A percentile compares a stretch with the other conserved stretches of the same genome.
Conservation (phyloP, 2,888 invertebrate genomes). For the Andrena fulva region DNA sequence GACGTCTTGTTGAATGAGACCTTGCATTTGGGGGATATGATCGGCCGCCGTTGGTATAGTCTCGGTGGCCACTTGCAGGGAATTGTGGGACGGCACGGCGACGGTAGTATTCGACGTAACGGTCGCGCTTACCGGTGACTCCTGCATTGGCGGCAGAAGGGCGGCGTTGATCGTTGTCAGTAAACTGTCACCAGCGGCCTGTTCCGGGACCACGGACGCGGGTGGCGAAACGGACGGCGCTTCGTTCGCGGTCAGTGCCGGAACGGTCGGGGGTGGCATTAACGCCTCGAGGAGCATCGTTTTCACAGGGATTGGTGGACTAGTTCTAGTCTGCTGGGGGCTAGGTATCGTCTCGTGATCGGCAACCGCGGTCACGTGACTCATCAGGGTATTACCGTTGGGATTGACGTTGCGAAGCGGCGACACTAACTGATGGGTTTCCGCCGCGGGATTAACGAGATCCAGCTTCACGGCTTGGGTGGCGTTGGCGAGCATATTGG, state of each 20-base stretch:
- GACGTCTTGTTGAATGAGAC: constrained; percentile 78
- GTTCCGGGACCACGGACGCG: constrained; percentile 70
- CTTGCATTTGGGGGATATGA: constrained; percentile 79
- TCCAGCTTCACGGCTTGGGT: constrained; percentile 70
- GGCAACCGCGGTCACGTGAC: constrained; percentile 83
- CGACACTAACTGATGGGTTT: constrained; percentile 85
- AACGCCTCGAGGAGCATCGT: constrained; percentile 91
- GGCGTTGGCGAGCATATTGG: constrained; percentile 58
- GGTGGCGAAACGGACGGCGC: constrained; percentile 58
- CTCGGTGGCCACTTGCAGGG: constrained; percentile 74
- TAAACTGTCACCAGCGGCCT: constrained; percentile 74
- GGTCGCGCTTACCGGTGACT: constrained; percentile 76
- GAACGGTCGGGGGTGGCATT: constrained; percentile 70
- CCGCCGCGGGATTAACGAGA: constrained; percentile 87
- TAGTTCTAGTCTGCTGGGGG: constrained; percentile 85
- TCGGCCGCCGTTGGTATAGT: constrained; percentile 68
- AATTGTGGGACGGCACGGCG: constrained; percentile 73
- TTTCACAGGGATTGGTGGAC: constrained; percentile 89
- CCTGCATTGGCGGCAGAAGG: constrained; percentile 79
- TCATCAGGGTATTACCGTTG: constrained; percentile 83
- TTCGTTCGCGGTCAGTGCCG: constrained; percentile 48
- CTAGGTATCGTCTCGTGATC: constrained; percentile 81
- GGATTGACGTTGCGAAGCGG: constrained; percentile 80
- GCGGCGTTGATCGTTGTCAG: constrained; percentile 81
- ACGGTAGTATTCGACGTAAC: constrained; percentile 71